phyloP scores from a whole-genome alignment of 2,888 invertebrate genomes.

The Nasonovia ribisnigri region DNA sequence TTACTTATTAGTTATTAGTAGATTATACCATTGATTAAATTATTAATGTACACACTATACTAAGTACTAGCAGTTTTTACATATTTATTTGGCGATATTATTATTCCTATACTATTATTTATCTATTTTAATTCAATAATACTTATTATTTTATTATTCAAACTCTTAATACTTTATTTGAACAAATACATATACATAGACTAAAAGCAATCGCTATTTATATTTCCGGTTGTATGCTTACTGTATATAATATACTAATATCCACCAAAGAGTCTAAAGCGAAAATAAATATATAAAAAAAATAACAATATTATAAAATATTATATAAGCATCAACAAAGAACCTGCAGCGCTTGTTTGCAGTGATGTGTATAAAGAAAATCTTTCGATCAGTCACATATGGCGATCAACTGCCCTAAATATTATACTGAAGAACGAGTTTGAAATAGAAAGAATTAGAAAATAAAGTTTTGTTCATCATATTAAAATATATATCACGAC shows the following conservation, averaged over 20 bases:
- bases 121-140: not conserved
- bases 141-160: slow-evolving; percentile 1
- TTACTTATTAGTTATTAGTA: not conserved
- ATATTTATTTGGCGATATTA: slow-evolving; percentile 12
- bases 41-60: not conserved
- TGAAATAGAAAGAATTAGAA: not conserved
- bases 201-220: not conserved
- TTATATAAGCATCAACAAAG: not conserved
- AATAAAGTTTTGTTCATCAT: not conserved
- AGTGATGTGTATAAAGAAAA: not conserved
- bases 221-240: not conserved
- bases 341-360: not conserved
- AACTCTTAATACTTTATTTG: not conserved
- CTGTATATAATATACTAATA: not conserved
- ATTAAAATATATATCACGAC: not conserved
- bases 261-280: not conserved
- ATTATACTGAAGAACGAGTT: not conserved
- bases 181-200: not conserved
- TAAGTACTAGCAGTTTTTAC: not conserved
- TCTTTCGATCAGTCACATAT: not conserved
- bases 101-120: not conserved
- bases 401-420: not conserved
- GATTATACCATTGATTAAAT: not conserved
- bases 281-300: not conserved
- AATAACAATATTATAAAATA: not conserved